These are phyloP conservation scores for Choristoneura rosaceana DNA, from an alignment of 2,888 invertebrate genomes.

Conservation along the genomic window DNA sequence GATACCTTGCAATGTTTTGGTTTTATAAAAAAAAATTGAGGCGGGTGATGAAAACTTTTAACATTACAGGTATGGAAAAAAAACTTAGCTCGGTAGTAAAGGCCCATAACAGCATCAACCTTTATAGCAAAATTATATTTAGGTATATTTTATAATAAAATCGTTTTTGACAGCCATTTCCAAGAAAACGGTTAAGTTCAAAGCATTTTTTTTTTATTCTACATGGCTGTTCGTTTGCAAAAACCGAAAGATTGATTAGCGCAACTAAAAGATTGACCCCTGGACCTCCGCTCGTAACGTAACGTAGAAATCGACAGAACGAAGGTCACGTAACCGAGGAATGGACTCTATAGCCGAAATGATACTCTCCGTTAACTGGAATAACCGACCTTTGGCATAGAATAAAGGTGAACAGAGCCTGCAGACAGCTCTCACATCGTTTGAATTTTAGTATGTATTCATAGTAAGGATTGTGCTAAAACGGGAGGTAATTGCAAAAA, in stretches of 20 bases:
- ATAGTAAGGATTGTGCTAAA: neutral
- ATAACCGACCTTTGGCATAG: constrained; percentile 56
- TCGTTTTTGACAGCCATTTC: neutral
- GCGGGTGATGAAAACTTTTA: neutral
- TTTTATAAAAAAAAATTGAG: constrained; percentile 24
- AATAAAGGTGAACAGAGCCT: constrained; percentile 46
- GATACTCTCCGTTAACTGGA: constrained; percentile 60
- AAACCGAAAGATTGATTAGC: constrained; percentile 31
- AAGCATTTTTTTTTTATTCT: neutral
- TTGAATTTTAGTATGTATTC: neutral
- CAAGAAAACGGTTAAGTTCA: neutral
- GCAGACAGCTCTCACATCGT: neutral
- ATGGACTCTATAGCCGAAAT: constrained; percentile 65
- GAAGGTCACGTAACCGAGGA: constrained; percentile 72
- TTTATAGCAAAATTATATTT: no score
- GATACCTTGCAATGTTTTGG: constrained; percentile 29
- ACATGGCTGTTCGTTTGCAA: neutral
- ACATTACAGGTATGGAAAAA: neutral
- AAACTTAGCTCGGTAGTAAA: no score
- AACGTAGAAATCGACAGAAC: constrained; percentile 41
- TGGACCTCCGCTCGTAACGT: constrained; percentile 34
- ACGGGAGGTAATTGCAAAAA: neutral
- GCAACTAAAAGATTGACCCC: constrained; percentile 28
- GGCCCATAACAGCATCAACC: no score
- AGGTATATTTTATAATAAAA: no score